phyloP scores from a whole-genome alignment of 2,888 invertebrate species.

The Drosophila mulleri region DNA sequence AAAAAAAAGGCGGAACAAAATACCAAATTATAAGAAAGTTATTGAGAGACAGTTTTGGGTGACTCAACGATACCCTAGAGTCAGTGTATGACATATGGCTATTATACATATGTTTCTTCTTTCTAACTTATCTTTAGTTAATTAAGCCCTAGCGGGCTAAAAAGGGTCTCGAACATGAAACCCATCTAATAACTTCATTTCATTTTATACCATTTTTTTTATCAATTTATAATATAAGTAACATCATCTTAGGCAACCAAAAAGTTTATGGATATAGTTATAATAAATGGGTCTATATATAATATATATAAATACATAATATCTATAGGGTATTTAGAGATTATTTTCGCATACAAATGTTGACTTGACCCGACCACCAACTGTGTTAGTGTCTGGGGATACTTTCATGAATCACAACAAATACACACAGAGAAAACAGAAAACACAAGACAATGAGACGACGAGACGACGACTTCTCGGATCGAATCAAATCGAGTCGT shows the following conservation, averaged over 20 bases:
- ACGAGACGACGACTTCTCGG: slow-evolving; percentile 20
- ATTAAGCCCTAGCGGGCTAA: too few species aligned
- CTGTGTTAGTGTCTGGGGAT: slow-evolving; percentile 40
- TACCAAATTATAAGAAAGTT: neutral
- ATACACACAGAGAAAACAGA: slow-evolving; percentile 12
- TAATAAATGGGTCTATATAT: too few species aligned
- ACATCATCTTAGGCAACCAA: too few species aligned
- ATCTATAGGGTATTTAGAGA: slow-evolving; percentile 19
- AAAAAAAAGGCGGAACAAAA: neutral
- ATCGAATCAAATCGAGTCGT: slow-evolving; percentile 14
- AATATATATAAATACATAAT: neutral
- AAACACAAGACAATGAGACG: slow-evolving; percentile 49
- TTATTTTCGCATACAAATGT: slow-evolving; percentile 4
- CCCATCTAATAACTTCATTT: too few species aligned
- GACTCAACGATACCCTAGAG: slow-evolving; percentile 10
- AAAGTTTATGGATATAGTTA: neutral
- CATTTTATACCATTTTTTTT: too few species aligned
- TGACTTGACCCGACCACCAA: slow-evolving; percentile 30
- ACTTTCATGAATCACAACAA: slow-evolving; percentile 72
- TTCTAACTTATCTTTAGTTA: too few species aligned
- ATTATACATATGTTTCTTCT: too few species aligned
- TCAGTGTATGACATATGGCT: too few species aligned
- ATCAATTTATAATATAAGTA: too few species aligned
- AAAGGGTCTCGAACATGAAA: too few species aligned
- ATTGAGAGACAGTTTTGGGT: neutral